Evolutionary conservation across 2,888 invertebrate species (phyloP).

Genomic region (Autographa gamma): DNA sequence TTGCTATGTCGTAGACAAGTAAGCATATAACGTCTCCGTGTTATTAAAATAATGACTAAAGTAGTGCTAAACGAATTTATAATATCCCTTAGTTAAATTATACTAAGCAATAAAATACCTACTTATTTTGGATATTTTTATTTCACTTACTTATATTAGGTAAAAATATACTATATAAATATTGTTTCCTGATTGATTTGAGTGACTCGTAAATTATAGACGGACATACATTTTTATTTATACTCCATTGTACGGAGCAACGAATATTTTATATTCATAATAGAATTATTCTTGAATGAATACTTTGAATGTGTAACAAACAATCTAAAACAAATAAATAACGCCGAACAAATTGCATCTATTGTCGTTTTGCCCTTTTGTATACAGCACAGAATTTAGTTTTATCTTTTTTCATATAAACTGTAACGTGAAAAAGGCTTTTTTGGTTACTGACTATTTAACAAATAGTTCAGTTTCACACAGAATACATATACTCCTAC

Average conservation of each 20-base stretch:
- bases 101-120: too few species aligned
- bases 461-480: not conserved
- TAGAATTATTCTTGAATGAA: slow-evolving; percentile 1
- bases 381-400: not conserved
- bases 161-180: too few species aligned
- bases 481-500: slow-evolving; percentile 1
- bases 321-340: slow-evolving; percentile 5
- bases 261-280: slow-evolving; percentile 3
- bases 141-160: too few species aligned
- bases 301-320: not conserved
- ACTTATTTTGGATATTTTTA: too few species aligned
- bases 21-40: too few species aligned
- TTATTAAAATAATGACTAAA: too few species aligned
- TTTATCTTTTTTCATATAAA: slow-evolving; percentile 3
- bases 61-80: too few species aligned
- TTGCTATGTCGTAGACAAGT: too few species aligned
- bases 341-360: not conserved
- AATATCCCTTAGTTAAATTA: too few species aligned
- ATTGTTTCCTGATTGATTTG: not conserved
- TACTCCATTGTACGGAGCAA: not conserved
- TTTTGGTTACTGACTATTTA: not conserved
- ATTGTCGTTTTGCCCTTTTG: not conserved
- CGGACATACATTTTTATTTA: not conserved
- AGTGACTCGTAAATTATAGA: not conserved
- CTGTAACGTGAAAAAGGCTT: slow-evolving; percentile 2